Conservation (phyloP, 2,113 vertebrate genomes). For the Notarius lentiginosus region DNA sequence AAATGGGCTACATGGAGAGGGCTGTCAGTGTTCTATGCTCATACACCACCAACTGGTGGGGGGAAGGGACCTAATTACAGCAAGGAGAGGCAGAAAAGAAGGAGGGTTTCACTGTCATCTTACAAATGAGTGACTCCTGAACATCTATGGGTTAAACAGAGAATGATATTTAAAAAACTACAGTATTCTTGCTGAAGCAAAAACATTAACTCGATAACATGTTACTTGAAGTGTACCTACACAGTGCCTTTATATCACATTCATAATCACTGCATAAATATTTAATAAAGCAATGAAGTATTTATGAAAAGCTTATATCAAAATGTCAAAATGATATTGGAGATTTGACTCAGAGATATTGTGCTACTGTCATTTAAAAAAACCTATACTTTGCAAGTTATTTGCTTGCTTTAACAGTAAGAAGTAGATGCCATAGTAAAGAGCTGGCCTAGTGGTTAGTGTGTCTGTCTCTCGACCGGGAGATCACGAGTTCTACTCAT, state of each 20-base stretch:
- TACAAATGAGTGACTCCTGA: slow-evolving; percentile 31
- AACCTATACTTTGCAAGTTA: background rate
- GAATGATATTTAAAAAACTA: background rate
- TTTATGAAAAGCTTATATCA: background rate
- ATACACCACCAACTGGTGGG: slow-evolving; percentile 62
- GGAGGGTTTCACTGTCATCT: slow-evolving; percentile 29
- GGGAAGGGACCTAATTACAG: slow-evolving; percentile 51
- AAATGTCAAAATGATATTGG: background rate
- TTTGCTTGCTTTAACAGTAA: background rate
- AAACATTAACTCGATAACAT: background rate
- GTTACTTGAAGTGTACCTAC: background rate
- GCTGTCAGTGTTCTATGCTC: slow-evolving; percentile 59
- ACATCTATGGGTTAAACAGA: slow-evolving; percentile 12
- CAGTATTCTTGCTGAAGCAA: background rate
- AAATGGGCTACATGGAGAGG: slow-evolving; percentile 57
- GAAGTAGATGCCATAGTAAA: background rate
- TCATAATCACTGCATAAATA: background rate
- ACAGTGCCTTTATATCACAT: background rate
- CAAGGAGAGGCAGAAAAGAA: slow-evolving; percentile 37
- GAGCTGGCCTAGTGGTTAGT: too few relatives aligned
- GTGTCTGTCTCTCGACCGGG: too few relatives aligned
- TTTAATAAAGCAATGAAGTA: background rate
- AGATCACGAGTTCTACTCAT: too few relatives aligned
- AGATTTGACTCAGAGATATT: background rate
- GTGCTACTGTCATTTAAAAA: background rate